These are phyloP conservation scores for Electrophaes corylata DNA, from an alignment of 2,888 invertebrate species.

Conservation along the genomic window DNA sequence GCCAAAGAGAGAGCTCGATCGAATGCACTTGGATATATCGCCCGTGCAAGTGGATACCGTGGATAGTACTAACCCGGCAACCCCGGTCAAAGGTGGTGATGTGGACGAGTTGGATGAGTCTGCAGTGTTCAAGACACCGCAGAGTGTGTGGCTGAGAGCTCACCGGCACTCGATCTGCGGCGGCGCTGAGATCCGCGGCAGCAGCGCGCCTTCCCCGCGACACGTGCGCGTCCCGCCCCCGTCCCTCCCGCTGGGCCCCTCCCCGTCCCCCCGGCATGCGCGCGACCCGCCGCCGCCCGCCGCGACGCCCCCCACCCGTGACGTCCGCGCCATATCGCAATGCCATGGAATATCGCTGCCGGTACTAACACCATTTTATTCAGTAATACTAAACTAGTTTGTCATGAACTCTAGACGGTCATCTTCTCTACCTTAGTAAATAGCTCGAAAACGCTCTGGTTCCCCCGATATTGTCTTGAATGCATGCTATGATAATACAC, in stretches of 20 bases:
- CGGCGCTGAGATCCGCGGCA: conserved; percentile 52
- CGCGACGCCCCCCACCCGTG: conserved; percentile 73
- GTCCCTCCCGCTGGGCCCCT: conserved; percentile 37
- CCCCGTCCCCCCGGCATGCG: conserved; percentile 54
- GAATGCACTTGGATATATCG: conserved; percentile 73
- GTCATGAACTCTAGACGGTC: conserved; percentile 54
- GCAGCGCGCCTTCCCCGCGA: conserved; percentile 42
- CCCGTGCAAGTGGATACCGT: conserved; percentile 79
- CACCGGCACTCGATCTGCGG: conserved; percentile 73
- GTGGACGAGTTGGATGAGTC: conserved; percentile 75
- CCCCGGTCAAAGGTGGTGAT: conserved; percentile 55
- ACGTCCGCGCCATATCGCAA: conserved; percentile 79
- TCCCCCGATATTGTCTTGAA: conserved; percentile 46
- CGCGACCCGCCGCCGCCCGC: conserved; percentile 70
- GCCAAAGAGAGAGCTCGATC: conserved; percentile 66
- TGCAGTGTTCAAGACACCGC: conserved; percentile 73
- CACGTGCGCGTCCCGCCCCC: conserved; percentile 43
- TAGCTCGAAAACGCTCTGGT: conserved; percentile 30
- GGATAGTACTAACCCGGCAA: conserved; percentile 67
- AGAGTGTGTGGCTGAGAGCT: conserved; percentile 66
- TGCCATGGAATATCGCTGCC: conserved; percentile 83
- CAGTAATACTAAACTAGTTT: conserved; percentile 72
- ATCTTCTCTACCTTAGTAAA: conserved; percentile 44
- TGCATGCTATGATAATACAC: conserved; percentile 59
- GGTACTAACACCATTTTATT: conserved; percentile 85